phyloP scores from a whole-genome alignment of 2,797 vertebrate species.

The Morelia viridis region DNA sequence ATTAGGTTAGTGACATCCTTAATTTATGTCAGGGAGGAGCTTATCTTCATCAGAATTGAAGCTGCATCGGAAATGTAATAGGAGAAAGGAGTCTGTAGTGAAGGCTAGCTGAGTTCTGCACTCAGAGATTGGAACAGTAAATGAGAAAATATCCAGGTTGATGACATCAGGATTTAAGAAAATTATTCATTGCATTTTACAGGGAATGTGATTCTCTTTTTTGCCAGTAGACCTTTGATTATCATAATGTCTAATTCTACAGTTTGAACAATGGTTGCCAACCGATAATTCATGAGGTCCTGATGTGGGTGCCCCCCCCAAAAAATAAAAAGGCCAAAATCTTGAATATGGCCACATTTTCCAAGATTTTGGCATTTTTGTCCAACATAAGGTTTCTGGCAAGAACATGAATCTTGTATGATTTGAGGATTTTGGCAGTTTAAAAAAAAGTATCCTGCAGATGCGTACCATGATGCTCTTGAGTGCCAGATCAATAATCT shows the following conservation, averaged over 20 bases:
- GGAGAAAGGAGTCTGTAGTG: not conserved
- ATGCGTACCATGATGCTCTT: not conserved
- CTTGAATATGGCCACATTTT: no score
- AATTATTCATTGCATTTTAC: not conserved
- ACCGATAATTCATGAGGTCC: no score
- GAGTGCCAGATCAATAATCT: not conserved
- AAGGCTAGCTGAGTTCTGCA: not conserved
- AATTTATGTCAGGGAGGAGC: not conserved
- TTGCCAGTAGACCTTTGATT: not conserved
- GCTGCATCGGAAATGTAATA: not conserved
- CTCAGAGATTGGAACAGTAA: not conserved
- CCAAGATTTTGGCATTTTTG: no score
- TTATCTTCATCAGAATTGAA: not conserved
- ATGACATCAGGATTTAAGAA: not conserved
- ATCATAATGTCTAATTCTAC: not conserved
- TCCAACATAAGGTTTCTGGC: no score
- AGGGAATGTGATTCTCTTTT: not conserved
- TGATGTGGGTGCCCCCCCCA: no score
- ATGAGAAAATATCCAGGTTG: not conserved
- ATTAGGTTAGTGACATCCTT: slow-evolving; percentile 77
- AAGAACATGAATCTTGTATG: no score
- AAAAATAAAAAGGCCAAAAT: no score
- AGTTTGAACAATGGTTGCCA: not conserved
- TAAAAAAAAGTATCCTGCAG: not conserved
- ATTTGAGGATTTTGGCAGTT: no score